Evolutionary conservation across 2,888 invertebrate species (phyloP), one percentile per base, ranked within the genome.

Genomic region (Rosalia funebris): DNA sequence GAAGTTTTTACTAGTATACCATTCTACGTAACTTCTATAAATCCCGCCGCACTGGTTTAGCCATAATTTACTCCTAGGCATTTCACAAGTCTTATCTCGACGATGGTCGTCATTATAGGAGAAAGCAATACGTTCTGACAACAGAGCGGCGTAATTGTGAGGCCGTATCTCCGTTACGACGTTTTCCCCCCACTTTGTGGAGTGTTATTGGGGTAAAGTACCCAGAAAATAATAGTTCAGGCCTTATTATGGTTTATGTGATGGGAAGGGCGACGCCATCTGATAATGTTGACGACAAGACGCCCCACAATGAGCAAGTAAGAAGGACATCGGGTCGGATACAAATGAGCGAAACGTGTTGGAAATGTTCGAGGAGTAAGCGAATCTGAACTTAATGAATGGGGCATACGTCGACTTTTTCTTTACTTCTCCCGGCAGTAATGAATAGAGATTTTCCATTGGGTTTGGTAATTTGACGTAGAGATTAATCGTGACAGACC

Each of bases 161-260:
- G 52, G 65, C 48, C 61, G 61, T 67, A 68, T 71, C 65, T 66
- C 60, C 56, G 63, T 62, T 59, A 62, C 69, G 65, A 60, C 66
- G 61, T 61, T 61, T 59, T 64, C 62, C 61, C 61, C 61, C 54
- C 61, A 65, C 62, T 69, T 65, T 66, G 66, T 63, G 65, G 66
- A 68, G 65, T 68, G 65, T 69, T 71, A 72, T 71, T 69, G 66
- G 70, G 67, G 68, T 70, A 68, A 69, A 70, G 71, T 72, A 67
- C 68, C 71, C 71, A 67, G 73, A 74, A 74, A 74, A 74, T n/a
- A n/a, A n/a, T 74, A 76, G 73, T 73, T 70, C 60, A 69, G 73
- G 66, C 72, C 75, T 75, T 74, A 76, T 75, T 76, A 76, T 76
- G 74, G 74, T 74, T 76, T 75, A 76, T 72, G 73, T 64, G 64